Base-by-base conservation (phyloP, 2,888 invertebrate species). In the Xestobium rufovillosum region DNA sequence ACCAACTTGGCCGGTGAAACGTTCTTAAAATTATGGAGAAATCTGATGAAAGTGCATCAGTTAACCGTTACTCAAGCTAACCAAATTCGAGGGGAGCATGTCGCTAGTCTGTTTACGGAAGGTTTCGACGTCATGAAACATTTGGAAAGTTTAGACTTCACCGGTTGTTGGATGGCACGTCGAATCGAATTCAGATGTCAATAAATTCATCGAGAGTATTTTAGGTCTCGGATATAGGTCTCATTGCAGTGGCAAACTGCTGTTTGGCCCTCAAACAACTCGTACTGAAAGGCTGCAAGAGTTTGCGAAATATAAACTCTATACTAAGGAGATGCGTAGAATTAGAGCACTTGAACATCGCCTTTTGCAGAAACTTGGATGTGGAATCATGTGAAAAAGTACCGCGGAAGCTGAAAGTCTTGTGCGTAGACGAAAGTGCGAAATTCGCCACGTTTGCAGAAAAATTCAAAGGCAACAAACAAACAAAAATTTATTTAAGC, bases 161-260 rank as follows among this genome's bases (percentile, higher is more conserved):
- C 49, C 10, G 50, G 48, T 17, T 55, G 53, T 33, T 48, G 47
- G 40, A 46, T 47, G 40, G 49, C 53, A 34, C n/a, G n/a, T n/a
- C n/a, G n/a, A n/a, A n/a, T n/a, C n/a, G n/a, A n/a, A n/a, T n/a
- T n/a, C n/a, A n/a, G n/a, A n/a, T n/a, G n/a, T n/a, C 23, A 19
- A 19, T 8, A 19, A 19, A 8, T 8, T 19, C 23, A 19, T 19
- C n/a, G n/a, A n/a, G n/a, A n/a, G 23, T 19, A 19, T 8, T 19
- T 19, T 19, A 19, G n/a, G 6, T 19, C 6, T 19, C 23, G n/a
- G 6, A 19, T 19, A 19, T 19, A 19, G n/a, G 6, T 19, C 11
- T 34, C 27, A 17, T 38, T 29, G 14, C 25, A 51, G 51, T 36
- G 52, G 31, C 39, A 38, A 32, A 49, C 13, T 43, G 43, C 28